phyloP scores from a whole-genome alignment of 2,113 vertebrate species.

The Mormoops blainvillei region DNA sequence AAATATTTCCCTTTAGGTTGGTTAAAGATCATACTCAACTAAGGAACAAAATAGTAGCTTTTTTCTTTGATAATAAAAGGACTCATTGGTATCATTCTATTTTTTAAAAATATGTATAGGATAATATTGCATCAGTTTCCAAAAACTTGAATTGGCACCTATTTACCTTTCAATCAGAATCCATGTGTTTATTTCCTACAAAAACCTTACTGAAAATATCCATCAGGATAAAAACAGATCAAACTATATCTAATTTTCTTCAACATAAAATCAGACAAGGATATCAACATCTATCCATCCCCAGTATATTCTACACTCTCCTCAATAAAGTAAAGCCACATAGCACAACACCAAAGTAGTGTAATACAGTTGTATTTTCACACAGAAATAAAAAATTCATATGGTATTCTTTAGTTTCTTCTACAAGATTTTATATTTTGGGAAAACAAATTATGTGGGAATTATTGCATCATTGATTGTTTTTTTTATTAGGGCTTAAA shows the following conservation, averaged over 20 bases:
- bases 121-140: constrained; percentile 1
- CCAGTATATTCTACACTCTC: background rate
- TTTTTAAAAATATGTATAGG: background rate
- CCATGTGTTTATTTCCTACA: background rate
- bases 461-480: background rate
- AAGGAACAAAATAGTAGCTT: constrained; percentile 13
- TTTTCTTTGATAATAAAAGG: background rate
- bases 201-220: constrained; percentile 20
- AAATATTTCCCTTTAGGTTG: constrained; percentile 1
- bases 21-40: background rate
- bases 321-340: background rate
- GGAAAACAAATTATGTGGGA: background rate
- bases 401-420: background rate
- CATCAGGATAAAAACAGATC: background rate
- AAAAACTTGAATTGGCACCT: background rate
- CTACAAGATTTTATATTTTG: constrained; percentile 9
- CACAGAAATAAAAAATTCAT: background rate
- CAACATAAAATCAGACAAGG: constrained; percentile 8
- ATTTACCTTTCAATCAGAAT: background rate
- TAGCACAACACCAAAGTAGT: background rate
- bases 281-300: background rate
- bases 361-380: background rate
- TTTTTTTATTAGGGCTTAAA: constrained; percentile 6
- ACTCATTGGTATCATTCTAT: background rate
- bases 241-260: constrained; percentile 19